Conservation (phyloP, 2,113 vertebrate genomes). For the Tauraco erythrolophus region DNA sequence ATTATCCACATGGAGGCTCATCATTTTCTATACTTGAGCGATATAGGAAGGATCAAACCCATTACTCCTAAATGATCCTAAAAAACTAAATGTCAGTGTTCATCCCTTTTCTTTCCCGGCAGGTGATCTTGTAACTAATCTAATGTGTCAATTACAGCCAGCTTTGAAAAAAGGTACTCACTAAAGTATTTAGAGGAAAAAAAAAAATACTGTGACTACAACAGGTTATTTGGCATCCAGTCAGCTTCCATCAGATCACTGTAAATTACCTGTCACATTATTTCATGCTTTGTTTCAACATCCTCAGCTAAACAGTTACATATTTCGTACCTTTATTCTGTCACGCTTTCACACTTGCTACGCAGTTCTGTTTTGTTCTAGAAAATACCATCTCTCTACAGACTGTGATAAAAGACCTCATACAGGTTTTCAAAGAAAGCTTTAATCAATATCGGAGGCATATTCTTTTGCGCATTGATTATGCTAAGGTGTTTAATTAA, state of each 20-base stretch:
- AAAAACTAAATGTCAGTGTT: not conserved
- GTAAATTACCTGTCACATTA: constrained; percentile 41
- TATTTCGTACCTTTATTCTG: constrained; percentile 19
- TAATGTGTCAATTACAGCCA: constrained; percentile 17
- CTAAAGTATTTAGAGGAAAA: not conserved
- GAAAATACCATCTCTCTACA: not conserved
- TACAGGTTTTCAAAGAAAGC: constrained; percentile 5
- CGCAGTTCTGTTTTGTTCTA: constrained; percentile 14
- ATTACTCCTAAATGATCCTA: not conserved
- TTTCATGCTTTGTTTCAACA: constrained; percentile 38
- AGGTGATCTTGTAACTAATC: constrained; percentile 16
- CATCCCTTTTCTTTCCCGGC: not conserved
- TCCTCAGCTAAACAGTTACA: constrained; percentile 27
- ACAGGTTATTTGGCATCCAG: constrained; percentile 33
- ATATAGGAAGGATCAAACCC: not conserved
- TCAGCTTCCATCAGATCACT: constrained; percentile 41
- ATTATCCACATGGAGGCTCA: not conserved
- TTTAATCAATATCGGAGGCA: constrained; percentile 35
- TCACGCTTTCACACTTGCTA: constrained; percentile 21
- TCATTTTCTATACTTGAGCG: not conserved
- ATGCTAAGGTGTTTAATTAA: constrained; percentile 43
- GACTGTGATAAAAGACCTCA: not conserved
- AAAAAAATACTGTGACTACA: not conserved
- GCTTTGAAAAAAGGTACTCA: not conserved
- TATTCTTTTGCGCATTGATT: constrained; percentile 28